phyloP scores from a whole-genome alignment of 2,888 invertebrate genomes.

The Lysandra coridon region DNA sequence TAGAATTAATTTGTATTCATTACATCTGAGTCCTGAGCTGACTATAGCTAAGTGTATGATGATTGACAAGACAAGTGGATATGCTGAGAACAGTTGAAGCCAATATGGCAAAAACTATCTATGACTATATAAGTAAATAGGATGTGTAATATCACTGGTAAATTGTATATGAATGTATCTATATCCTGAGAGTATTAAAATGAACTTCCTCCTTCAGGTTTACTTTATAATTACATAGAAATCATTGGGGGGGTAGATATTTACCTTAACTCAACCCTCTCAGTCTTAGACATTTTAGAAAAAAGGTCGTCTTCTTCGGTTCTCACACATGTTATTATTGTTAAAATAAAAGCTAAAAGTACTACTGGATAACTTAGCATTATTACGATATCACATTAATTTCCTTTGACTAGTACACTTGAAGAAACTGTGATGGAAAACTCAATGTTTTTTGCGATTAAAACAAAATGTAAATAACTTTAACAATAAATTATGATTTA shows the following conservation, averaged over 20 bases:
- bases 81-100: neutral
- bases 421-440: conserved; percentile 32
- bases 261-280: conserved; percentile 84
- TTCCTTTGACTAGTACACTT: conserved; percentile 51
- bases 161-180: neutral
- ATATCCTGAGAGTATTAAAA: neutral
- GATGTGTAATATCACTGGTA: neutral
- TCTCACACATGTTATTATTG: conserved; percentile 66
- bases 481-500: conserved; percentile 35
- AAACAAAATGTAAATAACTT: conserved; percentile 34
- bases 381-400: conserved; percentile 59
- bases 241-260: conserved; percentile 34
- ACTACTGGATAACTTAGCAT: conserved; percentile 66
- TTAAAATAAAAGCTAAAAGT: conserved; percentile 66
- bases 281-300: conserved; percentile 81
- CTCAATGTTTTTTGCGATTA: conserved; percentile 33
- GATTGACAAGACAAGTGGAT: neutral
- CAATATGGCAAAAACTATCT: neutral
- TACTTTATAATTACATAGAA: neutral
- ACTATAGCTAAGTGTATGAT: neutral
- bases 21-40: no score
- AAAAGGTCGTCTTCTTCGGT: conserved; percentile 65
- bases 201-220: neutral
- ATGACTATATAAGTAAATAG: neutral
- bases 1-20: neutral